Evolutionary conservation across 1,140 invertebrate genomes (phyloP), one percentile per base, ranked within the genome.

Genomic region (Drosophila triauraria): DNA sequence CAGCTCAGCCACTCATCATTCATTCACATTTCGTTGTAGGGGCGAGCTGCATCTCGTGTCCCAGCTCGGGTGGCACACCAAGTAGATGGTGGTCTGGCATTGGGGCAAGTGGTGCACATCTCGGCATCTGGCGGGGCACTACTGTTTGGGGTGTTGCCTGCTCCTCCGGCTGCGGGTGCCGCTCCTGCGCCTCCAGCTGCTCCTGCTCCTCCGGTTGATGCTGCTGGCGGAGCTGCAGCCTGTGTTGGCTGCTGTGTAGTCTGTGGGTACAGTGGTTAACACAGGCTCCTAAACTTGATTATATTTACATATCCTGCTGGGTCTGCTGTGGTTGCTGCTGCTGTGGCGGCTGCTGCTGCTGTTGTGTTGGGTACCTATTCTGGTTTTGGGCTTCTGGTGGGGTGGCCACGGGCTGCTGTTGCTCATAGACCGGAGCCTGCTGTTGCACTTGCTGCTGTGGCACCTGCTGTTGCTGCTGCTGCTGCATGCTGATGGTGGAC

Each of bases 91-190:
- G 10, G 91, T 91, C 58, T 91, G 88, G 58, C 91, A 92, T 92
- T 92, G 25, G 91, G 91, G 42, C 91, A 92, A 25, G 91, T 92
- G 43, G 91, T 92, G 58, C 91, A 92, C 82, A 92, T 80, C 57
- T 92, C 91, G 12, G 91, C 82, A 42, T 91, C 75, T 2, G 75
- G 61, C 1, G 65, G 57, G 12, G 69, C 46, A 38, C 12, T 47
- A 12, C 5, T 0, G 27, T 30, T 30, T 30, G 6, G 27, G 27
- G 27, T 51, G 46, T 42, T 67, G 27, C 71, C 32, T 23, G 43
- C 25, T 20, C 9, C 59, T 2, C 30, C 51, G 4, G 20, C 56
- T 15, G 25, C 6, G 7, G 62, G 7, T 0, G 25, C 15, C 1
- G 51, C n/a, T 23, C 25, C 44, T 32, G 51, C n/a, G 23, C 25